Evolutionary conservation across 2,888 invertebrate species (phyloP).

Genomic region (Subacronicta megacephala): DNA sequence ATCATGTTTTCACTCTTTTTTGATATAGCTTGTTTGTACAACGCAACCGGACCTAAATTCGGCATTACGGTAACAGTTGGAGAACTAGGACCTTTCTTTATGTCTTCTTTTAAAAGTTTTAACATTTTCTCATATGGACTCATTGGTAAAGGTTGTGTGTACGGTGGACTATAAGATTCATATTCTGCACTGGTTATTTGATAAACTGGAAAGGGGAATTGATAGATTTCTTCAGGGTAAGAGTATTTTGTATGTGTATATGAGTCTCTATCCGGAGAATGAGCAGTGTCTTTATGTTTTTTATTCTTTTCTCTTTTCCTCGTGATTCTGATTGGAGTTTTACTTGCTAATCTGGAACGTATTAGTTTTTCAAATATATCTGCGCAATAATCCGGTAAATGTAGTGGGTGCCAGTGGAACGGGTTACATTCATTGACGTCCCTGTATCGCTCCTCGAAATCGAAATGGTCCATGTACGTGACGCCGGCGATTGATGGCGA

Average conservation of each 20-base stretch:
- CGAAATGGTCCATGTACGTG: constrained; percentile 79
- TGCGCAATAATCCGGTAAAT: constrained; percentile 76
- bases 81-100: constrained; percentile 65
- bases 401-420: constrained; percentile 80
- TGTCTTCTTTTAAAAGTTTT: constrained; percentile 68
- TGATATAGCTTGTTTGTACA: constrained; percentile 79
- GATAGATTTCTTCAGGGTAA: constrained; percentile 19
- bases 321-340: constrained; percentile 59
- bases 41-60: constrained; percentile 71
- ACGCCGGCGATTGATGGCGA: constrained; percentile 76
- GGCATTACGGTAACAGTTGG: constrained; percentile 70
- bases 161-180: constrained; percentile 5
- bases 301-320: constrained; percentile 49
- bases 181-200: constrained; percentile 26
- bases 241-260: not conserved
- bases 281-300: not conserved
- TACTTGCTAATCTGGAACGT: constrained; percentile 59
- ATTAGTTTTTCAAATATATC: constrained; percentile 73
- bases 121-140: constrained; percentile 71
- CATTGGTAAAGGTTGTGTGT: constrained; percentile 16
- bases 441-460: constrained; percentile 76
- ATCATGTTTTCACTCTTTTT: constrained; percentile 71
- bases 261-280: not conserved
- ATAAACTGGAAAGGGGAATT: constrained; percentile 20
- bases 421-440: constrained; percentile 79